Percentiles rank a stretch among this genome's conserved stretches.
Conservation (phyloP, 2,113 vertebrate species). For the Corythoichthys haematopterus region DNA sequence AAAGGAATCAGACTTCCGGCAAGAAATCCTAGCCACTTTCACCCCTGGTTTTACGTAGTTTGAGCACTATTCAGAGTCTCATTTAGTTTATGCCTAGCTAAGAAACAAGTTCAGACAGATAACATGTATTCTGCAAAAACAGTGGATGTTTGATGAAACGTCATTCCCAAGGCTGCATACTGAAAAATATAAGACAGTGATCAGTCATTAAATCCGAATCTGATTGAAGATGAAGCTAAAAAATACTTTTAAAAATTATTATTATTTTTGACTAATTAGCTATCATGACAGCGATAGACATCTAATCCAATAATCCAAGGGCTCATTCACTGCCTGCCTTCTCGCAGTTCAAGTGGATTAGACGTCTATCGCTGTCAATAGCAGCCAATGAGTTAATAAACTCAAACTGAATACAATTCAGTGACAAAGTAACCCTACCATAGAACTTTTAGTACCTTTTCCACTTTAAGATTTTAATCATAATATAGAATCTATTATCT, state of each 20-base stretch:
- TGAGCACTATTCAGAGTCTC: no score
- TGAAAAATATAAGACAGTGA: constrained; percentile 19
- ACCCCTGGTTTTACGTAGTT: not conserved
- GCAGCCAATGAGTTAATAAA: constrained; percentile 1
- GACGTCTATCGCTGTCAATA: no score
- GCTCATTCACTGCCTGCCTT: no score
- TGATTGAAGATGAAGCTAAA: constrained; percentile 42
- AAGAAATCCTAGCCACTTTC: no score
- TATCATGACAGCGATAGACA: no score
- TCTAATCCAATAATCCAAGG: no score
- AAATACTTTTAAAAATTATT: constrained; percentile 24
- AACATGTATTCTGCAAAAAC: not conserved
- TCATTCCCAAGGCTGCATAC: constrained; percentile 9
- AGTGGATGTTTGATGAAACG: not conserved
- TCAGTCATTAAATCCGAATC: constrained; percentile 19
- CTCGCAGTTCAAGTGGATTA: no score
- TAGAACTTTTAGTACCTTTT: constrained; percentile 26
- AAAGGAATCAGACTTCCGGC: no score
- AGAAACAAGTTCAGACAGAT: not conserved
- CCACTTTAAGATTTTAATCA: constrained; percentile 45
- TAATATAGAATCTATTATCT: constrained; percentile 42
- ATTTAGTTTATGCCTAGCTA: no score
- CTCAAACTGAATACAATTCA: constrained; percentile 15
- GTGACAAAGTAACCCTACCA: constrained; percentile 34
- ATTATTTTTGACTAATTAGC: no score